These are phyloP conservation scores for Pollimyrus isidori DNA, from an alignment of 2,113 vertebrate species.

Conservation along the genomic window DNA sequence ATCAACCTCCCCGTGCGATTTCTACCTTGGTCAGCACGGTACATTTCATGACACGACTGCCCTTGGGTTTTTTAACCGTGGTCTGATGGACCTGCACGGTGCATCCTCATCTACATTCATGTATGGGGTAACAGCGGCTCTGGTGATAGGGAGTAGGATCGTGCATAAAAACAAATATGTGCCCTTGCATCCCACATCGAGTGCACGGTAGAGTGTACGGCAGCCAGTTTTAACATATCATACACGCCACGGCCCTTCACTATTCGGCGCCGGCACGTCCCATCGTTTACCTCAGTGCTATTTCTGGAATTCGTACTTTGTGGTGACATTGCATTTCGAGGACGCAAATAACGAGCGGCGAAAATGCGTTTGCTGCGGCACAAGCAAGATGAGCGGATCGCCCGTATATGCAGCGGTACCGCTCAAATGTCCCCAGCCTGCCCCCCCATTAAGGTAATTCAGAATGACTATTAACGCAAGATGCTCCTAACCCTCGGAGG, in stretches of 20 bases:
- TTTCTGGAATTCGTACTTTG: background rate
- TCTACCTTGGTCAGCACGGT: background rate
- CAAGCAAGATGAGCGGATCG: background rate
- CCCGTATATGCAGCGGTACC: background rate
- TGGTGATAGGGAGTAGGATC: background rate
- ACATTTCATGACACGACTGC: constrained; percentile 22
- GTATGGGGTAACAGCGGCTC: background rate
- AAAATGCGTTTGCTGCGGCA: constrained; percentile 14
- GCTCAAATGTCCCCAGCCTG: background rate
- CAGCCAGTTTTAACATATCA: background rate
- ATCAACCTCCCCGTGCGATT: background rate
- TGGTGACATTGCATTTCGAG: background rate
- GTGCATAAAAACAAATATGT: background rate
- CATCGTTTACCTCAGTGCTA: background rate
- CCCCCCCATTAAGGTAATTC: background rate
- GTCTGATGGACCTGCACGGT: background rate
- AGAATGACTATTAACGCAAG: background rate
- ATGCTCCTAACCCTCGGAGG: background rate
- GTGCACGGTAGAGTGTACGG: background rate
- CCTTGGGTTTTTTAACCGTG: constrained; percentile 14
- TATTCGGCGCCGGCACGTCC: background rate
- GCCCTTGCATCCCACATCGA: background rate
- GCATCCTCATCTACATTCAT: constrained; percentile 5
- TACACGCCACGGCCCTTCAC: background rate
- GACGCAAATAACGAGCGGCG: background rate